Percentiles rank a stretch among this genome's conserved stretches.
These are phyloP conservation scores for Habropoda laboriosa DNA, from an alignment of 1,140 invertebrate genomes.

Conservation along the genomic window DNA sequence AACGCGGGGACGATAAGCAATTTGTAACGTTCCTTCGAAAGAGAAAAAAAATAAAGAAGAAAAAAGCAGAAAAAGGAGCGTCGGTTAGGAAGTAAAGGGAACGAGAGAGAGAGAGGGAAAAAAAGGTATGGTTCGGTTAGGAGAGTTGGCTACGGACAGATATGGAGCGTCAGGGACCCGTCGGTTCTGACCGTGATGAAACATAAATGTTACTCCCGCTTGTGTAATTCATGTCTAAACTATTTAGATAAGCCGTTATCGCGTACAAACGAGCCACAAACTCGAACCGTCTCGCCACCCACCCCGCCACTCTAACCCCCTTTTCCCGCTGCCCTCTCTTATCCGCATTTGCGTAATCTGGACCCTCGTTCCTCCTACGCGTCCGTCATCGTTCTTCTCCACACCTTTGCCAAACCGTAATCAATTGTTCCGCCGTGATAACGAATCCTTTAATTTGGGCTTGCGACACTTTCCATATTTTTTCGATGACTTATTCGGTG, in stretches of 20 bases:
- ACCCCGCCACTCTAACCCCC: background rate
- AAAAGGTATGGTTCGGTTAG: slow-evolving; percentile 46
- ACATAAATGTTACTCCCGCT: slow-evolving; percentile 67
- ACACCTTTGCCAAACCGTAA: background rate
- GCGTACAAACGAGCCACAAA: slow-evolving; percentile 68
- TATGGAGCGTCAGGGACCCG: slow-evolving; percentile 39
- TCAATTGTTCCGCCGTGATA: background rate
- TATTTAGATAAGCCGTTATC: slow-evolving; percentile 73
- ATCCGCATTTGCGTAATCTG: slow-evolving; percentile 67
- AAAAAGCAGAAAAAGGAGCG: slow-evolving; percentile 7
- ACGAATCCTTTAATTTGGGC: no score
- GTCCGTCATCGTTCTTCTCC: slow-evolving; percentile 7
- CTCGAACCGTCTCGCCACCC: slow-evolving; percentile 18
- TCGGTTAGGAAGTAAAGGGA: background rate
- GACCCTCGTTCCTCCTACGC: slow-evolving; percentile 28
- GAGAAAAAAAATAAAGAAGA: slow-evolving; percentile 25
- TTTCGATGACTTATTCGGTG: no score
- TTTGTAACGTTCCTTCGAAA: slow-evolving; percentile 75
- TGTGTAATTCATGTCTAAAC: slow-evolving; percentile 73
- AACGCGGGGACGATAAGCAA: slow-evolving; percentile 76
- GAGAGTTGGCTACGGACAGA: slow-evolving; percentile 41
- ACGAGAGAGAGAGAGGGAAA: background rate
- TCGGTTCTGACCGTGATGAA: slow-evolving; percentile 56
- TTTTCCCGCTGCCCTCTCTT: slow-evolving; percentile 45
- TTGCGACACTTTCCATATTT: no score